Conservation (phyloP, 2,797 vertebrate species). For the Hypotaenidia okinawae region DNA sequence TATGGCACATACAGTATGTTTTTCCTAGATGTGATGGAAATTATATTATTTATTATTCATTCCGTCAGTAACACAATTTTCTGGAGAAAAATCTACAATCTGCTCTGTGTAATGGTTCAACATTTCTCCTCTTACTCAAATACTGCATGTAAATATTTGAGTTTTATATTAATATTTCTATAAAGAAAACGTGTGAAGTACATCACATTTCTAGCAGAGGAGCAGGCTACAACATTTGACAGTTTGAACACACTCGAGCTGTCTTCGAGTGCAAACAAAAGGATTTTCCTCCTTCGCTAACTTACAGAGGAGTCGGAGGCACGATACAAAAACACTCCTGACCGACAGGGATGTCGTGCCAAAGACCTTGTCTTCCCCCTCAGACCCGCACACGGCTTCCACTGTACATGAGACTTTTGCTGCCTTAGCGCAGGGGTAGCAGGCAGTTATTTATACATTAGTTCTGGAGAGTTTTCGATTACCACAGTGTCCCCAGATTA, state of each 20-base stretch:
- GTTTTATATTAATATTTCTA: slow-evolving; percentile 40
- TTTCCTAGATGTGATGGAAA: slow-evolving; percentile 19
- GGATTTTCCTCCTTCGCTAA: slow-evolving; percentile 17
- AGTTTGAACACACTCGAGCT: slow-evolving; percentile 32
- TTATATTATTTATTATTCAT: slow-evolving; percentile 55
- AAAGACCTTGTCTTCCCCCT: background rate
- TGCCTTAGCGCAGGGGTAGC: slow-evolving; percentile 56
- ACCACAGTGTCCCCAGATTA: slow-evolving; percentile 78
- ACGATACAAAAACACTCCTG: background rate
- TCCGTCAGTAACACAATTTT: slow-evolving; percentile 43
- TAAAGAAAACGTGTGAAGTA: background rate
- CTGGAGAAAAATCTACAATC: slow-evolving; percentile 49
- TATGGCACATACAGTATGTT: background rate
- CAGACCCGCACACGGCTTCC: slow-evolving; percentile 24
- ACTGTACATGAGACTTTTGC: slow-evolving; percentile 39
- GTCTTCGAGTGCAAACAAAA: slow-evolving; percentile 62
- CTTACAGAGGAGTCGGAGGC: background rate
- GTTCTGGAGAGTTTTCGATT: slow-evolving; percentile 81
- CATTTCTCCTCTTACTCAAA: slow-evolving; percentile 32
- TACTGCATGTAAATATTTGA: slow-evolving; percentile 39
- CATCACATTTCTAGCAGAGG: background rate
- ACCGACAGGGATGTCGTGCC: background rate
- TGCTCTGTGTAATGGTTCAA: background rate
- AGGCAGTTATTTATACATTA: slow-evolving; percentile 80
- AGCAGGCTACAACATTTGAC: background rate